A percentile compares a stretch with the other conserved stretches of the same genome.
Evolutionary conservation across 2,797 vertebrate genomes (phyloP).

Genomic region (Avahi laniger): DNA sequence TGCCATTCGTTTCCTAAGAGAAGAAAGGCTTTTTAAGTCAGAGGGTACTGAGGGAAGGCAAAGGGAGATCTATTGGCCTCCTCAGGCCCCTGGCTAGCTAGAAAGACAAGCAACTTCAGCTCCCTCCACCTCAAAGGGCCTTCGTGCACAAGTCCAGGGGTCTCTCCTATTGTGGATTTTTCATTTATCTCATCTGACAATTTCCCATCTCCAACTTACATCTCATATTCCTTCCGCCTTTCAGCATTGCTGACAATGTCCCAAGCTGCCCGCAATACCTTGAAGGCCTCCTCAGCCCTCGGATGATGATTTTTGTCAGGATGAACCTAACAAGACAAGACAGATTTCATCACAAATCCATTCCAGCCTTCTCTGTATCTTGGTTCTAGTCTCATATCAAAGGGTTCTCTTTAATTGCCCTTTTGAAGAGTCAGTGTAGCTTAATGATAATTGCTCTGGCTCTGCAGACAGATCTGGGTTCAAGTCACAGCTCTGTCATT

Average conservation of each 20-base stretch:
- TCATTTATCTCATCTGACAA: neutral
- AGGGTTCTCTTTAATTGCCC: slow-evolving; percentile 6
- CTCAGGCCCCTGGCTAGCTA: neutral
- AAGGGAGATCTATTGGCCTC: neutral
- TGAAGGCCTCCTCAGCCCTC: slow-evolving; percentile 95
- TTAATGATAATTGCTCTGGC: slow-evolving; percentile 31
- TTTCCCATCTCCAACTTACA: slow-evolving; percentile 86
- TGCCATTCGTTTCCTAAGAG: slow-evolving; percentile 92
- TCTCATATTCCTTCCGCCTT: slow-evolving; percentile 92
- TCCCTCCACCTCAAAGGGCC: neutral
- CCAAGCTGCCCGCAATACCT: slow-evolving; percentile 95
- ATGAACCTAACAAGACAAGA: slow-evolving; percentile 90
- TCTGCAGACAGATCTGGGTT: slow-evolving; percentile 13
- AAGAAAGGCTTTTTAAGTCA: slow-evolving; percentile 47
- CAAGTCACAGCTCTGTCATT: neutral
- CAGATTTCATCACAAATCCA: slow-evolving; percentile 51
- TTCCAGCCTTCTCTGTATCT: neutral
- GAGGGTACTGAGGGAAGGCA: neutral
- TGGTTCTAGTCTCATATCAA: neutral
- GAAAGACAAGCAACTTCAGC: neutral
- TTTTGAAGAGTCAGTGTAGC: slow-evolving; percentile 23
- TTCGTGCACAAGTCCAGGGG: neutral
- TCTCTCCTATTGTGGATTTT: neutral
- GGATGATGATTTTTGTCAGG: slow-evolving; percentile 98
- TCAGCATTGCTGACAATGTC: slow-evolving; percentile 96